These are phyloP conservation scores for Monopis laevigella DNA, from an alignment of 2,888 invertebrate species.

Conservation along the genomic window DNA sequence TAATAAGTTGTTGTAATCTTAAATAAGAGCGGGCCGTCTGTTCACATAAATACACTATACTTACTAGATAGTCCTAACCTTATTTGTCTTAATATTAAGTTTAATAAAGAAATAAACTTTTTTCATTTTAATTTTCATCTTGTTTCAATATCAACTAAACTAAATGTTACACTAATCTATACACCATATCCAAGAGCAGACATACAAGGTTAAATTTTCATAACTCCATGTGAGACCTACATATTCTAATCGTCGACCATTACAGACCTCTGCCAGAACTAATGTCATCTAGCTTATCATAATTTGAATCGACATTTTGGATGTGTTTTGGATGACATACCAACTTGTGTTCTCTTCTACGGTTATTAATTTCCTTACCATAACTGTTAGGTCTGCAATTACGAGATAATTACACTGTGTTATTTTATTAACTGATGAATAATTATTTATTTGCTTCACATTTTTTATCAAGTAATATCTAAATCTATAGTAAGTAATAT, in stretches of 20 bases:
- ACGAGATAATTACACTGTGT: too few species aligned
- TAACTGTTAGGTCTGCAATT: too few species aligned
- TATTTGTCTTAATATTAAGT: too few species aligned
- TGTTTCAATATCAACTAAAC: too few species aligned
- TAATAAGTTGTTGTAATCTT: background rate
- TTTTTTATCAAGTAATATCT: too few species aligned
- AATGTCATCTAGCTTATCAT: slow-evolving; percentile 59
- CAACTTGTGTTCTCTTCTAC: slow-evolving; percentile 59
- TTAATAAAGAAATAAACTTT: too few species aligned
- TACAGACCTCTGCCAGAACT: slow-evolving; percentile 58
- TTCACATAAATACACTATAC: background rate
- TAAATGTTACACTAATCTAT: too few species aligned
- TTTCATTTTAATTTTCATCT: too few species aligned
- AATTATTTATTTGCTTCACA: too few species aligned
- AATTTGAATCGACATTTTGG: slow-evolving; percentile 61
- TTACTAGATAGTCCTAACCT: too few species aligned
- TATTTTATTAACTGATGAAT: too few species aligned
- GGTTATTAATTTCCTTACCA: slow-evolving; percentile 65
- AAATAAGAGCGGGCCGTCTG: background rate
- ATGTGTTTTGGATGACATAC: slow-evolving; percentile 63
- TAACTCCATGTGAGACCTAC: slow-evolving; percentile 21
- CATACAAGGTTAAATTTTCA: background rate
- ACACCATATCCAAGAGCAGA: slow-evolving; percentile 1
- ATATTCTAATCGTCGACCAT: slow-evolving; percentile 50
- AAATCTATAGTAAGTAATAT: too few species aligned